Conservation (phyloP, 2,113 vertebrate genomes). For the Vireo altiloquus region DNA sequence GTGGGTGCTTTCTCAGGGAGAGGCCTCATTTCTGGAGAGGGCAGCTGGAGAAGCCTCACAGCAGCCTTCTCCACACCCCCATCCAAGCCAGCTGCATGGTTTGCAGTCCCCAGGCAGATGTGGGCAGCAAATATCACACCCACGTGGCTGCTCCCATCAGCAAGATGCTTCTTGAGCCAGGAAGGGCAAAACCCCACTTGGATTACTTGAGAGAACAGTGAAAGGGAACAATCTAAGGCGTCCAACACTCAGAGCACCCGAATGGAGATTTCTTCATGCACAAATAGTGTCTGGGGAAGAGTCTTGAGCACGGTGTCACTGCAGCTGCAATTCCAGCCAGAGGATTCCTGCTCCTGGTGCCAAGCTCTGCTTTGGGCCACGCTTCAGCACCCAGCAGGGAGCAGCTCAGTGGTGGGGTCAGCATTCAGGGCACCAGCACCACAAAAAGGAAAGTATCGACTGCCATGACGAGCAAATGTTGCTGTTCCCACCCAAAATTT, state of each 20-base stretch:
- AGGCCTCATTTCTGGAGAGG: not conserved
- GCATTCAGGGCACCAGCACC: not conserved
- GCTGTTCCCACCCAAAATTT: not conserved
- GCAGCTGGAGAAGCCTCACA: not conserved
- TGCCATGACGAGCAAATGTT: not conserved
- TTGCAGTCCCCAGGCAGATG: not conserved
- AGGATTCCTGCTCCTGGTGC: not conserved
- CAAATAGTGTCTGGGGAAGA: not conserved
- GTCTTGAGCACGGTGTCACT: accelerated
- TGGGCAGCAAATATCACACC: not conserved
- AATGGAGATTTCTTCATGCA: not conserved
- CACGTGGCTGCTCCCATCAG: not conserved
- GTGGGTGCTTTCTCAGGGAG: not conserved
- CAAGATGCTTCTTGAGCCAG: not conserved
- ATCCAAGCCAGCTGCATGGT: not conserved
- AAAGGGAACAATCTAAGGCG: not conserved
- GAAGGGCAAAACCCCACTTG: not conserved
- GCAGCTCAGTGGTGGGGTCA: not conserved
- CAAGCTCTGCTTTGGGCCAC: not conserved
- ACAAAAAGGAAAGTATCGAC: not conserved
- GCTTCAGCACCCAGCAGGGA: not conserved
- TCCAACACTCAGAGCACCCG: not conserved
- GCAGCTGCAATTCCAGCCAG: not conserved
- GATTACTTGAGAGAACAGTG: not conserved
- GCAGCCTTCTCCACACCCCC: not conserved